phyloP scores from a whole-genome alignment of 1,140 invertebrate species.

The Brachionus calyciflorus region DNA sequence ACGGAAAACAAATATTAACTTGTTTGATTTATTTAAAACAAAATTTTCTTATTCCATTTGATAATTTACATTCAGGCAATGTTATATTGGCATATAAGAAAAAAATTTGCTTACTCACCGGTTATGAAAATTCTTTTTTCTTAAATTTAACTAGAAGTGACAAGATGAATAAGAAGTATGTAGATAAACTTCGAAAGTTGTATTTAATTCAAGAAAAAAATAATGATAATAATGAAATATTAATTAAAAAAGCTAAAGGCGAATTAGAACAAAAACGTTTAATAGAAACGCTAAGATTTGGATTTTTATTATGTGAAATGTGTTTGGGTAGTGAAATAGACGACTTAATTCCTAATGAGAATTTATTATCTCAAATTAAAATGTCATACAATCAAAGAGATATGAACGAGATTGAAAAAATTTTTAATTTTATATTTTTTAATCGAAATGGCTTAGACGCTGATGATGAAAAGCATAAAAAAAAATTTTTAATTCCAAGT shows the following conservation, averaged over 20 bases:
- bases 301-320: conserved; percentile 22
- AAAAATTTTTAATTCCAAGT: conserved; percentile 4
- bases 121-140: conserved; percentile 30
- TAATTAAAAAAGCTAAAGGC: background rate
- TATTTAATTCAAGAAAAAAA: conserved; percentile 8
- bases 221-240: background rate
- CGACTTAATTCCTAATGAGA: background rate
- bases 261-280: conserved; percentile 9
- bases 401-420: background rate
- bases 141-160: background rate
- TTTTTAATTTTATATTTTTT: conserved; percentile 34
- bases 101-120: conserved; percentile 24
- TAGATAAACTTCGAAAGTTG: background rate
- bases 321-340: background rate
- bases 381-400: background rate
- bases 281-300: conserved; percentile 13
- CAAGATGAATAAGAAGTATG: conserved; percentile 1
- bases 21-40: conserved; percentile 39
- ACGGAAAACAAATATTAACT: conserved; percentile 31
- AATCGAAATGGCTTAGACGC: background rate
- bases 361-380: background rate
- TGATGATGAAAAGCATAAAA: background rate
- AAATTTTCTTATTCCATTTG: background rate
- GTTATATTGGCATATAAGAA: conserved; percentile 25
- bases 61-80: conserved; percentile 44